phyloP scores from a whole-genome alignment of 2,888 invertebrate genomes.

The Adelognathus sp. region DNA sequence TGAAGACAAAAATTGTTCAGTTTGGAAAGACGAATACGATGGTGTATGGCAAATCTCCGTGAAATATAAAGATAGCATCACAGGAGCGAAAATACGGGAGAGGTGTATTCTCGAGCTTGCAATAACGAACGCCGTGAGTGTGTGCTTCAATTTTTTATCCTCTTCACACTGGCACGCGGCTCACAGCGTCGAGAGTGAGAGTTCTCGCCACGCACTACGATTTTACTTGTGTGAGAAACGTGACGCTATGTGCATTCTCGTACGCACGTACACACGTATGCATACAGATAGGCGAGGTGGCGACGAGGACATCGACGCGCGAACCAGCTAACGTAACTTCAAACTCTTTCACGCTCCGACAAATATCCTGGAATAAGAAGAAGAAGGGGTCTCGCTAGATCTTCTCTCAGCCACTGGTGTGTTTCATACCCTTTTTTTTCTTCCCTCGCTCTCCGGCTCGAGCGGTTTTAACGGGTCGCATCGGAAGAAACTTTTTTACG shows the following conservation, averaged over 20 bases:
- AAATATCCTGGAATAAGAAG: slow-evolving; percentile 12
- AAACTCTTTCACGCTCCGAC: not conserved
- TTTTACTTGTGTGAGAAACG: not conserved
- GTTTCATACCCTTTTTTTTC: not conserved
- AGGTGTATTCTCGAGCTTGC: not conserved
- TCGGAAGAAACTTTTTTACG: slow-evolving; percentile 40
- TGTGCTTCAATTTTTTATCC: not conserved
- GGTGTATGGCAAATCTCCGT: not conserved
- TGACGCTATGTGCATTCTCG: slow-evolving; percentile 9
- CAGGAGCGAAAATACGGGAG: not conserved
- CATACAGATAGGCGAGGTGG: not conserved
- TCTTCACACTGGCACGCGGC: slow-evolving; percentile 32
- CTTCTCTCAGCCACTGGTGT: not conserved
- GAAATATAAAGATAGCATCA: not conserved
- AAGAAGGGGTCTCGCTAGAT: not conserved
- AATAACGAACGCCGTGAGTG: not conserved
- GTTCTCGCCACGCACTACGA: slow-evolving; percentile 34
- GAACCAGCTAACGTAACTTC: slow-evolving; percentile 17
- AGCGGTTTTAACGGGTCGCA: slow-evolving; percentile 36
- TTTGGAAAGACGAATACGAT: not conserved
- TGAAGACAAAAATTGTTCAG: not conserved
- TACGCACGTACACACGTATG: not conserved
- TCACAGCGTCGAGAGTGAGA: slow-evolving; percentile 58
- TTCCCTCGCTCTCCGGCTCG: not conserved
- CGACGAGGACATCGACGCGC: slow-evolving; percentile 8